Percentiles rank a stretch among this genome's conserved stretches.
phyloP scores from a whole-genome alignment of 2,797 vertebrate species.

The Lagodon rhomboides region DNA sequence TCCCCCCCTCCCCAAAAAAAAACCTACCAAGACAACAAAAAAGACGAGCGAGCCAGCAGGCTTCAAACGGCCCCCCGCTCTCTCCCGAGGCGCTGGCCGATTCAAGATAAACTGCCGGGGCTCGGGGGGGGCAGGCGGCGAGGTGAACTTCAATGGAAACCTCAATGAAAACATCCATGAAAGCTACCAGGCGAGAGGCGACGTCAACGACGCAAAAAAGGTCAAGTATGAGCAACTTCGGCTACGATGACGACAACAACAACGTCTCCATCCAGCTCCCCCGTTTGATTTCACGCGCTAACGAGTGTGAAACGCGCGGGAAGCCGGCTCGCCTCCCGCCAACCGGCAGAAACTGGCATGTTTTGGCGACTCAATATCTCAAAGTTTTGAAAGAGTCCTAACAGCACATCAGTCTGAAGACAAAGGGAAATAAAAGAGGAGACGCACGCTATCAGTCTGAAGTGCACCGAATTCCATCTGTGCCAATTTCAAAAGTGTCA shows the following conservation, averaged over 20 bases:
- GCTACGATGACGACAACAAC: slow-evolving; percentile 64
- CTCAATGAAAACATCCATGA: slow-evolving; percentile 79
- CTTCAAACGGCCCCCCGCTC: slow-evolving; percentile 82
- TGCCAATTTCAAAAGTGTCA: slow-evolving; percentile 78
- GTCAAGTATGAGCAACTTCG: slow-evolving; percentile 71
- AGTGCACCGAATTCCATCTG: slow-evolving; percentile 65
- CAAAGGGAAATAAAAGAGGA: slow-evolving; percentile 45
- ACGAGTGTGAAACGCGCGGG: slow-evolving; percentile 74
- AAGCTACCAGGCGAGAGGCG: slow-evolving; percentile 69
- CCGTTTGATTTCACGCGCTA: slow-evolving; percentile 77
- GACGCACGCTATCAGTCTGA: slow-evolving; percentile 53
- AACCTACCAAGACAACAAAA: slow-evolving; percentile 76
- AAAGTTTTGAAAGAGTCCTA: slow-evolving; percentile 49
- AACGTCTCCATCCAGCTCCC: slow-evolving; percentile 53
- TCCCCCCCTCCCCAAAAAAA: slow-evolving; percentile 41
- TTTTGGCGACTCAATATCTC: slow-evolving; percentile 61
- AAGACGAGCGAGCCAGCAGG: slow-evolving; percentile 74
- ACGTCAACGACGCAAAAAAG: too few relatives aligned
- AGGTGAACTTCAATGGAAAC: slow-evolving; percentile 82
- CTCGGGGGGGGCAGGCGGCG: slow-evolving; percentile 34
- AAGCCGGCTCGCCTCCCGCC: slow-evolving; percentile 20
- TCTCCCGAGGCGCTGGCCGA: slow-evolving; percentile 81
- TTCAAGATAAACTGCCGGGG: slow-evolving; percentile 81
- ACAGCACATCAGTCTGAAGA: slow-evolving; percentile 35
- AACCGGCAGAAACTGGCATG: slow-evolving; percentile 16